These are phyloP conservation scores for Sebastes minor DNA, from an alignment of 2,797 vertebrate species.

Conservation along the genomic window DNA sequence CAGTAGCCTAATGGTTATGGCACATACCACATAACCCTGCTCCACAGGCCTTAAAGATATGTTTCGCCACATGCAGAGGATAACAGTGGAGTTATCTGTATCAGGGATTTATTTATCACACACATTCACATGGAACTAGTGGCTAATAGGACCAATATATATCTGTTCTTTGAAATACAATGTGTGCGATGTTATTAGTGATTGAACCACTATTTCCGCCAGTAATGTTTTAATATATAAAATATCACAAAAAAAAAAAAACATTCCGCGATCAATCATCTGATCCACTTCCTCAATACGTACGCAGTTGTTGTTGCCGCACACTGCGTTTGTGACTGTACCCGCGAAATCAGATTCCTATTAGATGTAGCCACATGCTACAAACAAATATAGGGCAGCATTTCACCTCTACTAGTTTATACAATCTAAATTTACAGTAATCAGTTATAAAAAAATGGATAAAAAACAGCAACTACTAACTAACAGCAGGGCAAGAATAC, in stretches of 20 bases:
- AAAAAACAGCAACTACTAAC: fast-evolving
- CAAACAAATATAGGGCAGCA: too few relatives aligned
- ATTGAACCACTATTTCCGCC: not conserved
- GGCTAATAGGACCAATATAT: not conserved
- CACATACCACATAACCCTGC: not conserved
- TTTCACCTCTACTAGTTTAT: too few relatives aligned
- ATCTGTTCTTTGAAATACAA: not conserved
- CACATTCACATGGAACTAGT: not conserved
- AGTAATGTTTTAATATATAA: not conserved
- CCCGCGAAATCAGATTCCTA: too few relatives aligned
- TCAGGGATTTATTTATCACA: not conserved
- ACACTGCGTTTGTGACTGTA: too few relatives aligned
- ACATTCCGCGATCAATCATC: not conserved
- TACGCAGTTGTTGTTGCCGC: fast-evolving
- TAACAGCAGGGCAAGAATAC: too few relatives aligned
- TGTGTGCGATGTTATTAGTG: not conserved
- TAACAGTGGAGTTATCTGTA: not conserved
- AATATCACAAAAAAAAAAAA: not conserved
- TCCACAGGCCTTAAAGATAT: not conserved
- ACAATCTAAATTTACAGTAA: too few relatives aligned
- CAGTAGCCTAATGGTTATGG: not conserved
- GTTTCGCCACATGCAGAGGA: not conserved
- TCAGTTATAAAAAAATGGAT: too few relatives aligned
- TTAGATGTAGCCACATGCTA: too few relatives aligned
- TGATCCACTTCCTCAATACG: not conserved